Base-by-base conservation (phyloP, 2,888 invertebrate genomes). In the Rhyacophila evoluta region DNA sequence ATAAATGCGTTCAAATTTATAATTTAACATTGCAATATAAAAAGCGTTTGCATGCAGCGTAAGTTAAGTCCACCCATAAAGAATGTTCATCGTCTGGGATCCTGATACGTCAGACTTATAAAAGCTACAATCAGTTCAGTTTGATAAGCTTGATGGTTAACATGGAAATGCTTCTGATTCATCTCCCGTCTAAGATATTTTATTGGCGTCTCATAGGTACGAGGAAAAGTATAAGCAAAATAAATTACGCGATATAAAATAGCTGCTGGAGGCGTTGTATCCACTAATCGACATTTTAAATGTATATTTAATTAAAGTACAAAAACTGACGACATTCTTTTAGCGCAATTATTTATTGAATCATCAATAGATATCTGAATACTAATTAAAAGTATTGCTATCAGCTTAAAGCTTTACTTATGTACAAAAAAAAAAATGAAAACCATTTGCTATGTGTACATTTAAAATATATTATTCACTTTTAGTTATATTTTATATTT, bases 141-240 rank as follows among this genome's bases (percentile, higher is more conserved):
- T 12, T 55, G 55, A 55, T 55, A 55, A 55, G 55, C 55, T 55
- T 55, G 55, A 55, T 55, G 10, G 55, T 19, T 55, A 19, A 55
- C 55, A 55, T 25, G 55, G 55, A 25, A 55, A 55, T 19, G 55
- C 55, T 55, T 55, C 55, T 55, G 55, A 55, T 55, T 10, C 19
- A 55, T 55, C 2, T 19, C 15, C 10, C 19, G 25, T 19, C 55
- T 55, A 55, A 12, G 55, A 55, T 55, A 55, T 19, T 55, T 55
- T 55, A 55, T 55, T 25, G 25, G 19, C 55, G 55, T 19, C 12
- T 55, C 19, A 15, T 41, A 55, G 2, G 6, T 55, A 55, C 15
- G 25, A 15, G 19, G 19, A 55, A 41, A 41, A 19, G 41, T 41
- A 41, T 41, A 41, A 41, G 15, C 41, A 41, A 41, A 25, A 55